Percentiles rank a stretch among this genome's conserved stretches.
phyloP scores from a whole-genome alignment of 2,888 invertebrate species.

The Nemapogon koenigi region DNA sequence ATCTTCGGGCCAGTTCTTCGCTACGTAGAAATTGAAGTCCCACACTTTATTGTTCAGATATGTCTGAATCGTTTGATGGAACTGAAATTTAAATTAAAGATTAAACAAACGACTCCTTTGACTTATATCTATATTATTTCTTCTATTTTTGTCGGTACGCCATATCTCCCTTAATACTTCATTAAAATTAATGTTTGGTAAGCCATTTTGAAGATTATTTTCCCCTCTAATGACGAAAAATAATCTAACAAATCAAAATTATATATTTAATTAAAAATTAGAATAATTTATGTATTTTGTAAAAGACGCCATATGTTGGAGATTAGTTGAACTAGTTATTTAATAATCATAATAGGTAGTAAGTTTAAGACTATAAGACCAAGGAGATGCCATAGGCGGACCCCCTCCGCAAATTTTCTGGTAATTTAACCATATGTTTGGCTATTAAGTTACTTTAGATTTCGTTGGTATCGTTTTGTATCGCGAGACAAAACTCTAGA shows the following conservation, averaged over 20 bases:
- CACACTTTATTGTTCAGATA: constrained; percentile 87
- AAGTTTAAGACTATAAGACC: no score
- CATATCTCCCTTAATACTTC: neutral
- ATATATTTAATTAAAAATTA: no score
- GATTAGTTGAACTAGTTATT: no score
- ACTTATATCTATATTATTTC: neutral
- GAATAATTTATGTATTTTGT: no score
- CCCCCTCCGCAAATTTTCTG: no score
- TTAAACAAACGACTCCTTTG: neutral
- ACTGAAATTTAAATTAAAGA: constrained; percentile 61
- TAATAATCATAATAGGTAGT: no score
- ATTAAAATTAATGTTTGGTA: neutral
- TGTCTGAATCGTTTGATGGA: constrained; percentile 90
- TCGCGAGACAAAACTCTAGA: no score
- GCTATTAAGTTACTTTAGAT: no score
- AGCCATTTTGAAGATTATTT: neutral
- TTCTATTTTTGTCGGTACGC: neutral
- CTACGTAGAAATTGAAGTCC: constrained; percentile 91
- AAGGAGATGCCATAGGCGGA: no score
- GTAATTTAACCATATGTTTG: no score
- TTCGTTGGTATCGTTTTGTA: no score
- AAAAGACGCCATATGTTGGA: no score
- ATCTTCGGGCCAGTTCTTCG: constrained; percentile 86
- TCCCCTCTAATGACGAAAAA: neutral
- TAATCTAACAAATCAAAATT: neutral